Evolutionary conservation across 2,113 vertebrate species (phyloP).

Genomic region (Rhegmatorhina hoffmannsi): DNA sequence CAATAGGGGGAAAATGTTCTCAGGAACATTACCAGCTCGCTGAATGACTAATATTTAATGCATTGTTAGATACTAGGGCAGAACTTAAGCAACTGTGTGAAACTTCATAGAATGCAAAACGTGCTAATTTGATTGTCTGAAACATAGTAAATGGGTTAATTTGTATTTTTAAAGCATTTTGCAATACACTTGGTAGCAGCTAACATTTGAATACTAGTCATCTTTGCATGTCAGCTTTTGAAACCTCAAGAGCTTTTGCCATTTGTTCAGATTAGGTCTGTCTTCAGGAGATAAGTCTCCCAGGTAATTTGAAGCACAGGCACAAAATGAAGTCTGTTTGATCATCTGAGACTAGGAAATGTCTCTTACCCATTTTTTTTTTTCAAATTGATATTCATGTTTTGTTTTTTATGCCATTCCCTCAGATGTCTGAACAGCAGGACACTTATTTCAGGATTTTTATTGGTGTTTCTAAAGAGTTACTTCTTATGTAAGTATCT

Average conservation of each 20-base stretch:
- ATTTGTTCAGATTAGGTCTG: constrained; percentile 72
- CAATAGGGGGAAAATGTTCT: background rate
- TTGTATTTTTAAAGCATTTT: constrained; percentile 60
- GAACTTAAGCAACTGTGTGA: background rate
- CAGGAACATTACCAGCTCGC: background rate
- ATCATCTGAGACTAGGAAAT: constrained; percentile 60
- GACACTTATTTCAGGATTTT: background rate
- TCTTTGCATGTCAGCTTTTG: constrained; percentile 34
- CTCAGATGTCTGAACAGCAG: constrained; percentile 20
- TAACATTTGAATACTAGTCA: constrained; percentile 61
- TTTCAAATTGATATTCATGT: constrained; percentile 18
- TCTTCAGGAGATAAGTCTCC: constrained; percentile 69
- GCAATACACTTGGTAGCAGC: background rate
- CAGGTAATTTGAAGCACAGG: constrained; percentile 61
- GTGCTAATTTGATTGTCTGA: constrained; percentile 36
- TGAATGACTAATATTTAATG: constrained; percentile 19
- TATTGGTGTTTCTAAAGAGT: background rate
- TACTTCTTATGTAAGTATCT: background rate
- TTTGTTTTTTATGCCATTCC: constrained; percentile 29
- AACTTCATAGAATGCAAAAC: constrained; percentile 27
- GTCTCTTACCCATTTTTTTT: constrained; percentile 55
- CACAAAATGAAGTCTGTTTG: constrained; percentile 53
- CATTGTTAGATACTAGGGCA: background rate
- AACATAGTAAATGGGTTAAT: constrained; percentile 46
- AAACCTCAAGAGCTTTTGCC: constrained; percentile 39